Evolutionary conservation across 2,888 invertebrate species (phyloP), one percentile per base, ranked within the genome.

Genomic region (Zhuqinia jingwanae): DNA sequence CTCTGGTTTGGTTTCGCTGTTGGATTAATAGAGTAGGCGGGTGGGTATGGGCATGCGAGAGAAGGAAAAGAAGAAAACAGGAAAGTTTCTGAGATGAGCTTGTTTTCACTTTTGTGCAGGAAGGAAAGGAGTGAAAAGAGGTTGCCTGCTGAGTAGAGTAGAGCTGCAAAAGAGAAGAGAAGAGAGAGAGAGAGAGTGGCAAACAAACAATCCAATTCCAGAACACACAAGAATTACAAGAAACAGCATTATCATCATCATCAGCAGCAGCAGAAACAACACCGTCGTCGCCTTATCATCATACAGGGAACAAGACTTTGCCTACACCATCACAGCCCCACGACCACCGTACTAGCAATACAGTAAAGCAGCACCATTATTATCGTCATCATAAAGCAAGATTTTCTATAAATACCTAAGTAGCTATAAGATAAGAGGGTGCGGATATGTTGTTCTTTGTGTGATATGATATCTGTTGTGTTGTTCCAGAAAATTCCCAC

Each of bases 151-250:
- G 63, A 15, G 47, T 47, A n/a, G n/a, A n/a, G 30, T 53, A 36
- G 30, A 20, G 56, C 15, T 5, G 50, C 2, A n/a, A 13, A 13
- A 50, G 50, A 2, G 15, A 20, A 68, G 8, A 68, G 36, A n/a
- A n/a, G 30, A 53, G 42, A 2, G 20, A 63, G 20, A 22, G 53
- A 36, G 36, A 36, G 25, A 73, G 56, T 17, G 56, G 56, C 75
- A 76, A 47, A 68, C 68, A 80, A 80, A 80, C 80, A 80, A 80
- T 68, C 80, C 68, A 68, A 80, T 63, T 80, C 68, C 68, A 65
- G 47, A 15, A 50, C n/a, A n/a, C n/a, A n/a, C n/a, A n/a, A n/a
- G n/a, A 70, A 36, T 1, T 42, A 20, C 68, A 45, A 1, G 20
- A 17, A 70, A 50, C 1, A 56, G 36, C 75, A 76, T 11, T 22